These are phyloP conservation scores for Desmodus rotundus DNA, from an alignment of 2,113 vertebrate species.

Conservation along the genomic window DNA sequence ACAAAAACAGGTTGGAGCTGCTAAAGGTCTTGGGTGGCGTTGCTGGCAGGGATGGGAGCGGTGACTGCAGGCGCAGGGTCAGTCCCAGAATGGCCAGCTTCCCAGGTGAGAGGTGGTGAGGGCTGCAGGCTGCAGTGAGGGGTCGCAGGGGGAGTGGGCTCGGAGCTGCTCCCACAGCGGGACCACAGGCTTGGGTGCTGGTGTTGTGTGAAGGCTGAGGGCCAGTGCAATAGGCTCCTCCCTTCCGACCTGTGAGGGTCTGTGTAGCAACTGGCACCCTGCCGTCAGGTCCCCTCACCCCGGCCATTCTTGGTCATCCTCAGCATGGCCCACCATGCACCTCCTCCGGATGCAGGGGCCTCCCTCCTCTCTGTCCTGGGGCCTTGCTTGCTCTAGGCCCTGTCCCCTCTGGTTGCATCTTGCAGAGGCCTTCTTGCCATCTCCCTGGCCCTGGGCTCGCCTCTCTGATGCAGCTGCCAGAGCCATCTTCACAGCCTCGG, in stretches of 20 bases:
- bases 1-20: not conserved
- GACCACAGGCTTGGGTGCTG: not conserved
- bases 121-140: not conserved
- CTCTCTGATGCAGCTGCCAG: not conserved
- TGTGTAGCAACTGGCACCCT: accelerated
- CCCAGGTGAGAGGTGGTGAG: not conserved
- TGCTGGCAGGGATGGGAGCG: not conserved
- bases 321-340: no score
- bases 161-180: not conserved
- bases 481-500: not conserved
- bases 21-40: not conserved
- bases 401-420: not conserved
- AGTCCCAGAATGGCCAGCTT: not conserved
- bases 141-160: not conserved
- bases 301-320: not conserved
- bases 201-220: not conserved
- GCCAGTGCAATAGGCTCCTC: no score
- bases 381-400: not conserved
- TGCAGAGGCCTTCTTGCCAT: not conserved
- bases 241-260: not conserved
- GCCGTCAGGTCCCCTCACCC: not conserved
- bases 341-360: not conserved
- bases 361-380: not conserved
- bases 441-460: not conserved
- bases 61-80: no score